phyloP scores from a whole-genome alignment of 2,888 invertebrate genomes.

The Euclidia mi region DNA sequence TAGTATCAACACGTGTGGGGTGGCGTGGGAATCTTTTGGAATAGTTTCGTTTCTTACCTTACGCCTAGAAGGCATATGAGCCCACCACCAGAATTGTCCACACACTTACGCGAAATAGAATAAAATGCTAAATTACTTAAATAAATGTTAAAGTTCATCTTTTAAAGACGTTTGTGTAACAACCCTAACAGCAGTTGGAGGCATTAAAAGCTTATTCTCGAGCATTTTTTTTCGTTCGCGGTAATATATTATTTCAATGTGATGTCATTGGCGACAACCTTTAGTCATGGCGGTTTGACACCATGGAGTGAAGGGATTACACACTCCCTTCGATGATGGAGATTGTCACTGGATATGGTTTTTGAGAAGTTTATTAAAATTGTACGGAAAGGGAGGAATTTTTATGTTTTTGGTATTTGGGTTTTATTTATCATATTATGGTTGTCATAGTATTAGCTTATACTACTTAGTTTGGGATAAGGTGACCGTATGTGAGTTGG shows the following conservation, averaged over 20 bases:
- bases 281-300: conserved; percentile 71
- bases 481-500: too few species aligned
- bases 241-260: conserved; percentile 70
- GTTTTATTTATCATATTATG: too few species aligned
- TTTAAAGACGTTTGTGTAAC: background rate
- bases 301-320: conserved; percentile 42
- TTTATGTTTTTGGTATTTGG: background rate
- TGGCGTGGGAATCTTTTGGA: too few species aligned
- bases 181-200: conserved; percentile 40
- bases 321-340: conserved; percentile 23
- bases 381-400: too few species aligned
- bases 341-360: conserved; percentile 4
- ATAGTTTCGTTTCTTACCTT: too few species aligned
- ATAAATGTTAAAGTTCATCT: background rate
- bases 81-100: too few species aligned
- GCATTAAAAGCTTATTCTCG: conserved; percentile 67
- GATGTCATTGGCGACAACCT: conserved; percentile 64
- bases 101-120: too few species aligned
- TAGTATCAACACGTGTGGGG: too few species aligned
- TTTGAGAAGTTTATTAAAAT: conserved; percentile 1
- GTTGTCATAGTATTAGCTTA: too few species aligned
- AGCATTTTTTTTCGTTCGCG: conserved; percentile 71
- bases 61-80: too few species aligned
- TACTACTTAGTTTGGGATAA: too few species aligned
- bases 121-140: too few species aligned